Evolutionary conservation across 2,888 invertebrate species (phyloP).

Genomic region (Trichogramma evanescens): DNA sequence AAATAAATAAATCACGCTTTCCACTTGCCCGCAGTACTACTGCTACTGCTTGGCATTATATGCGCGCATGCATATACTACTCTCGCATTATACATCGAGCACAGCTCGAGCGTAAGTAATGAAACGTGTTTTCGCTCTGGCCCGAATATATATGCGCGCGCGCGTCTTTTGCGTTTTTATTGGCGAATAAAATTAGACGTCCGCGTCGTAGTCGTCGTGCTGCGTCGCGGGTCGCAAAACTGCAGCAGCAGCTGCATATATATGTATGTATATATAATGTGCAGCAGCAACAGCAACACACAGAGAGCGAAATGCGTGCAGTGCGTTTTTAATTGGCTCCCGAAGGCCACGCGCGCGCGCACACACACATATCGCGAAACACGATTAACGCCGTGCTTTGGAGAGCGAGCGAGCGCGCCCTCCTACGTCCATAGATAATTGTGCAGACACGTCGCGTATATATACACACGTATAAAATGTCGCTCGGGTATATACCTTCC

Average conservation of each 20-base stretch:
- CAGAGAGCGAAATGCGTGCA: constrained; percentile 4
- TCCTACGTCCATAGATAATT: constrained; percentile 11
- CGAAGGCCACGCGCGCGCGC: constrained; percentile 19
- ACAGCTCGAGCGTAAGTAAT: constrained; percentile 18
- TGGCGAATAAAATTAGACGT: constrained; percentile 24
- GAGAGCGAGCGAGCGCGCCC: background rate
- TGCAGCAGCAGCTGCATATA: too few relatives aligned
- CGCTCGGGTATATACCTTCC: background rate
- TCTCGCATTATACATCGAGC: too few relatives aligned
- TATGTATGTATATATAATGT: too few relatives aligned
- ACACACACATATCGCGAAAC: background rate
- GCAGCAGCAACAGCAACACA: too few relatives aligned
- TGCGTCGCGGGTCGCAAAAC: too few relatives aligned
- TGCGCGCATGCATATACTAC: too few relatives aligned
- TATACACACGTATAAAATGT: too few relatives aligned
- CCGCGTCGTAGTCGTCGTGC: constrained; percentile 10
- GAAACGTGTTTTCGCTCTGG: constrained; percentile 20
- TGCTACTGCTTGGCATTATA: too few relatives aligned
- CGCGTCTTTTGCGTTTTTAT: constrained; percentile 25
- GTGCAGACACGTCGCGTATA: constrained; percentile 2
- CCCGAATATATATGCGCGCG: constrained; percentile 10
- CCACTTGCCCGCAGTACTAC: too few relatives aligned
- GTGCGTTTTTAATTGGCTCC: constrained; percentile 21
- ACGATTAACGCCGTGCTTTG: constrained; percentile 17
- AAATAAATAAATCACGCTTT: too few relatives aligned